Evolutionary conservation across 37 sponge, comb jelly and placozoan species (phyloP), one percentile per base, ranked within the genome.

Genomic region (Ephydatia muelleri): DNA sequence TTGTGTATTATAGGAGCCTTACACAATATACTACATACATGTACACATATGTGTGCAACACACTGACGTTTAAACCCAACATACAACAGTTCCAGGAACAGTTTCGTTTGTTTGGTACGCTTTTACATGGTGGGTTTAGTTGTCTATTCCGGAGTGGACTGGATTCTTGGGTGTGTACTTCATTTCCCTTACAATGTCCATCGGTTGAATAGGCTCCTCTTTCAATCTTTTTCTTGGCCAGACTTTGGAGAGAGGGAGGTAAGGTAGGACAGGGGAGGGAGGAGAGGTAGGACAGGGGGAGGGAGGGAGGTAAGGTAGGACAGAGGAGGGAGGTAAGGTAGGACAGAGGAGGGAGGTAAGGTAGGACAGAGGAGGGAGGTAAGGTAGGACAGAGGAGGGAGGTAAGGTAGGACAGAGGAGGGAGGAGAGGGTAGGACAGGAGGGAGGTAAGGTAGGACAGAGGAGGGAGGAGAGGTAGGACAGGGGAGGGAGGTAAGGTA

Each of bases 181-280:
- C n/a, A 82, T 49, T 68, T 88, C 88, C 3, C 25, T 47, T 9
- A 88, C 36, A 16, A 88, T 67, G 79, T 88, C 65, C 79, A 88
- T 82, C 1, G 88, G 88, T 39, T 88, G 83, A 21, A 88, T 28
- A 12, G 87, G 87, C 8, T 65, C 72, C 57, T 26, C 32, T 6
- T 70, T 78, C 76, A 75, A n/a, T 26, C 6, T 75, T 75, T 33
- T 75, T 75, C 76, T 30, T 32, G 32, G 29, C 76, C 32, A 75
- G 76, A 75, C 43, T 43, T 43, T 9, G 6, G 6, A 43, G 6
- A 43, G 6, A 43, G 6, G 6, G 6, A 43, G 43, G 3, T 43
- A 9, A 9, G 43, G 43, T 43, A 6, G 43, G 3, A 6, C 6
- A 6, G 43, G 43, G 6, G 43, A 6, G 43, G 43, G 6, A 9